Conservation (phyloP, 2,797 vertebrate genomes). For the Gallinago nigripennis region DNA sequence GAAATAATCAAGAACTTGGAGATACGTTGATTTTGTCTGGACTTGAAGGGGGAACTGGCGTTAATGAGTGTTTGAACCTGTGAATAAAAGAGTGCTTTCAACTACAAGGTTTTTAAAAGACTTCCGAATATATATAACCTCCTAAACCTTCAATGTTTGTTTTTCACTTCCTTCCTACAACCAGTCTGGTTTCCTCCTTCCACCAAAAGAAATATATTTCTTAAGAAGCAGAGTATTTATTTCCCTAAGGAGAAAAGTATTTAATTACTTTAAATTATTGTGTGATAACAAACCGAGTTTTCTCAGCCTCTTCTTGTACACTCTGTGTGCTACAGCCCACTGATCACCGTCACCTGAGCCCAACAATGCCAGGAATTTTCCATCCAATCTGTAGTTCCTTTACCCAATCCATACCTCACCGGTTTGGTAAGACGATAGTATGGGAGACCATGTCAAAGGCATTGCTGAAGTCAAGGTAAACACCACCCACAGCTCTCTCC, state of each 20-base stretch:
- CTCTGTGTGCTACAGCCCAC: not conserved
- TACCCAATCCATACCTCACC: not conserved
- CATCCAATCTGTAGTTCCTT: not conserved
- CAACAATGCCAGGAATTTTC: not conserved
- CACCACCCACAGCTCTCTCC: not conserved
- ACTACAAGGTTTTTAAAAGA: not conserved
- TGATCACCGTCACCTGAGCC: not conserved
- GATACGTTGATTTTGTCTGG: not conserved
- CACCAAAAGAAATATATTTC: slow-evolving; percentile 1
- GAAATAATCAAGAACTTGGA: not conserved
- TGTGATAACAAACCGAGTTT: not conserved
- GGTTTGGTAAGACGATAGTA: not conserved
- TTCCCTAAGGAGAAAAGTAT: not conserved
- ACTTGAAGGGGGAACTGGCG: not conserved
- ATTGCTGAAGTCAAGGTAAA: not conserved
- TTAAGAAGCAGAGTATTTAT: not conserved
- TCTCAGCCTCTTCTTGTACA: not conserved
- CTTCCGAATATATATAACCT: not conserved
- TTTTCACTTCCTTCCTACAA: not conserved
- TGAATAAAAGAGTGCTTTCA: not conserved
- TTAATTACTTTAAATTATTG: not conserved
- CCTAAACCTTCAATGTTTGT: not conserved
- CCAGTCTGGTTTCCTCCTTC: not conserved
- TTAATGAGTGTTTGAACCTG: not conserved
- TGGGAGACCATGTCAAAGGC: not conserved